Evolutionary conservation across 2,888 invertebrate genomes (phyloP).

Genomic region (Frankliniella fusca): DNA sequence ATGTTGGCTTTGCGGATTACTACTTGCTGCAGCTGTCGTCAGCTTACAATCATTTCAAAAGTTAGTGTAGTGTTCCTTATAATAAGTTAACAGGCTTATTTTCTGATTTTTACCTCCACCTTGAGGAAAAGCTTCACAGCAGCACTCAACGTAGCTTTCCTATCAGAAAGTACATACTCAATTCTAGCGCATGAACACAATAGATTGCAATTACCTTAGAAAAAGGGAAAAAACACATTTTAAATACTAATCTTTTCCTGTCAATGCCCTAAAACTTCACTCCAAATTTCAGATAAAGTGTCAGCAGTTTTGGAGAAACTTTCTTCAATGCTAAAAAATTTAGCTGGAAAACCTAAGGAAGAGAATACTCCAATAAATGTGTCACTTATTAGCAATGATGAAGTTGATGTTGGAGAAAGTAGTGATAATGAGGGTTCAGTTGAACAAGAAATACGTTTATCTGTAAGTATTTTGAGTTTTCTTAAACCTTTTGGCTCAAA

Average conservation of each 20-base stretch:
- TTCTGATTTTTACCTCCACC: too few relatives aligned
- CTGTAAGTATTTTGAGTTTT: neutral
- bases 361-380: neutral
- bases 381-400: neutral
- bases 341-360: neutral
- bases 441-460: neutral
- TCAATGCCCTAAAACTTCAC: neutral
- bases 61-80: neutral
- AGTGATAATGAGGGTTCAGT: slow-evolving; percentile 2
- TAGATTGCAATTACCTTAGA: neutral
- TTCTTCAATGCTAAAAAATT: neutral
- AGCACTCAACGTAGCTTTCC: too few relatives aligned
- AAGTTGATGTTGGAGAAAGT: neutral
- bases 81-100: neutral
- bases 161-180: too few relatives aligned
- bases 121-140: too few relatives aligned
- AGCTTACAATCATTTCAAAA: neutral
- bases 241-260: too few relatives aligned
- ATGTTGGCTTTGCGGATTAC: neutral
- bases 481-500: neutral
- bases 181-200: neutral
- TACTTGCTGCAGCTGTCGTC: neutral
- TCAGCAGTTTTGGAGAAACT: neutral
- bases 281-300: neutral
- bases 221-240: too few relatives aligned